Conservation (phyloP, 2,113 vertebrate species). For the Siniperca knerii region DNA sequence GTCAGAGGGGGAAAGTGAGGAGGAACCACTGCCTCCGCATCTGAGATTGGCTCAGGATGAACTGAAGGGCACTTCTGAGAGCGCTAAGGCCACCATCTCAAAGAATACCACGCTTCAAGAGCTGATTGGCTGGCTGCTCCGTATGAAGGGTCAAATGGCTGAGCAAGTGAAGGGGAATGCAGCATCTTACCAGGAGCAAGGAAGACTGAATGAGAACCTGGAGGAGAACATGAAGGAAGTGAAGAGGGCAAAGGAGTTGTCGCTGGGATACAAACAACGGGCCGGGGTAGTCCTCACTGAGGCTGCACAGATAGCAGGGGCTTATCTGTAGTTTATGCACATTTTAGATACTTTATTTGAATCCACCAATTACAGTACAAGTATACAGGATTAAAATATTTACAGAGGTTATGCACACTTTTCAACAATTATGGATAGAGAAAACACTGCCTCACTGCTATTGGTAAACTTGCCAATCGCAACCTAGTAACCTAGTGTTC, state of each 20-base stretch:
- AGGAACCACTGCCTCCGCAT: slow-evolving; percentile 53
- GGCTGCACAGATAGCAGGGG: slow-evolving; percentile 72
- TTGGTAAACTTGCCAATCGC: background rate
- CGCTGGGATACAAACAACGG: slow-evolving; percentile 63
- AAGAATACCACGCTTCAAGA: slow-evolving; percentile 66
- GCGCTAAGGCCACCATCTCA: slow-evolving; percentile 71
- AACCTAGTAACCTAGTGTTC: background rate
- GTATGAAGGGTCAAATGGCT: slow-evolving; percentile 67
- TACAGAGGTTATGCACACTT: background rate
- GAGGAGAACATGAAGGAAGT: slow-evolving; percentile 78
- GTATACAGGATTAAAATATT: background rate
- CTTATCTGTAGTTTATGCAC: slow-evolving; percentile 55
- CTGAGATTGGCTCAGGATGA: slow-evolving; percentile 74
- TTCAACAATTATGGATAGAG: background rate
- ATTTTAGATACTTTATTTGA: background rate
- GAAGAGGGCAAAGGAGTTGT: slow-evolving; percentile 76
- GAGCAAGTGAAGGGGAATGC: slow-evolving; percentile 56
- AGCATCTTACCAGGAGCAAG: slow-evolving; percentile 72
- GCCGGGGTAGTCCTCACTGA: slow-evolving; percentile 73
- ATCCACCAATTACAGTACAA: background rate
- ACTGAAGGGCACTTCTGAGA: slow-evolving; percentile 69
- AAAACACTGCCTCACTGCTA: background rate
- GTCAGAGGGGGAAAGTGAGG: slow-evolving; percentile 34
- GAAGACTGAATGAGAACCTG: slow-evolving; percentile 71
- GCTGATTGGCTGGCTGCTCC: slow-evolving; percentile 74